Percentiles rank a stretch among this genome's conserved stretches.
phyloP scores from a whole-genome alignment of 2,888 invertebrate genomes.

The Matsumyia berberina region DNA sequence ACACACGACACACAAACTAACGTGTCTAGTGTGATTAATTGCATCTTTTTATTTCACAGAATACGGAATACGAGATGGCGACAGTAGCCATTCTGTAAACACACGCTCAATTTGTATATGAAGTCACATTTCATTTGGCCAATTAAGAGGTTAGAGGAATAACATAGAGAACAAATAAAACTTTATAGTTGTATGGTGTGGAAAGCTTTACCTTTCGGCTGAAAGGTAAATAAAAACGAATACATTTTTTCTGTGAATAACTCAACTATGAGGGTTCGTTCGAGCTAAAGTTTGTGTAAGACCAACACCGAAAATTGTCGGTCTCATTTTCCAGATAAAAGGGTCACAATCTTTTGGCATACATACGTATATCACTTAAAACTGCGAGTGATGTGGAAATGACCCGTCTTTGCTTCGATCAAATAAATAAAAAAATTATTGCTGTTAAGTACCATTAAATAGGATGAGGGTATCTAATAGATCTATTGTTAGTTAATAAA shows the following conservation, averaged over 20 bases:
- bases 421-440: constrained; percentile 15
- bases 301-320: not conserved
- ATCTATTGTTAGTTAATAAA: too few species aligned
- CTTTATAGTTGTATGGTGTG: not conserved
- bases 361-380: not conserved
- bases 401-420: constrained; percentile 21
- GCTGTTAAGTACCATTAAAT: not conserved
- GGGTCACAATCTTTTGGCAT: constrained; percentile 4
- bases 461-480: too few species aligned
- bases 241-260: not conserved
- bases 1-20: not conserved
- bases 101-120: constrained; percentile 21
- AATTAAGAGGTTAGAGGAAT: constrained; percentile 23
- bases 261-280: not conserved
- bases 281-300: not conserved
- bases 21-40: constrained; percentile 22
- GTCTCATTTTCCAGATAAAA: not conserved
- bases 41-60: not conserved
- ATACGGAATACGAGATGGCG: not conserved
- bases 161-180: not conserved
- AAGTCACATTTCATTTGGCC: constrained; percentile 28
- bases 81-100: constrained; percentile 24
- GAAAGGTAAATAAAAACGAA: not conserved
- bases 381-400: not conserved
- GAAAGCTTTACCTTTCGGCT: constrained; percentile 1